Evolutionary conservation across 2,888 invertebrate genomes (phyloP).

Genomic region (Megamerina dolium): DNA sequence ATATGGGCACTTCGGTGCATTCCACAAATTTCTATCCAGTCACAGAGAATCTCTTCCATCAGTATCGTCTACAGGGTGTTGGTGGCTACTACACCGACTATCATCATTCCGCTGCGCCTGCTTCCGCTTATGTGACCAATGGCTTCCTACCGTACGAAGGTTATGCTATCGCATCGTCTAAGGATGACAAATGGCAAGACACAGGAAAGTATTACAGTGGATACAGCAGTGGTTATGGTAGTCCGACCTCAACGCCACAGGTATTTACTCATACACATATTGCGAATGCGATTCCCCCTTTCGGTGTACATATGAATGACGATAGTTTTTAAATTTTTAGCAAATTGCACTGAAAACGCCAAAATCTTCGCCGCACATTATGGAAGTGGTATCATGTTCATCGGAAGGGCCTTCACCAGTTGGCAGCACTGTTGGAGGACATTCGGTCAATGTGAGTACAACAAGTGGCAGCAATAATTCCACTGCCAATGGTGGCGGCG

Average conservation of each 20-base stretch:
- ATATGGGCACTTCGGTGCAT: slow-evolving; percentile 53
- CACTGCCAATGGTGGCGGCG: slow-evolving; percentile 25
- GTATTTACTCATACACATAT: slow-evolving; percentile 23
- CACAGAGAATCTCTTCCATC: slow-evolving; percentile 82
- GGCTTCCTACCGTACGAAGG: slow-evolving; percentile 66
- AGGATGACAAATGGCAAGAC: slow-evolving; percentile 51
- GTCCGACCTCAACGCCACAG: slow-evolving; percentile 48
- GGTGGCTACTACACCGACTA: slow-evolving; percentile 74
- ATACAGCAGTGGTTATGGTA: slow-evolving; percentile 48
- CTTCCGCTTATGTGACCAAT: slow-evolving; percentile 65
- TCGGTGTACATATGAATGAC: slow-evolving; percentile 1
- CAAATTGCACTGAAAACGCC: slow-evolving; percentile 48
- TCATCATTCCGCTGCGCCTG: slow-evolving; percentile 57
- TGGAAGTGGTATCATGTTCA: slow-evolving; percentile 50
- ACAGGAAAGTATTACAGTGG: slow-evolving; percentile 53
- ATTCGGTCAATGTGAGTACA: slow-evolving; percentile 9
- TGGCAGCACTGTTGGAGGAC: slow-evolving; percentile 19
- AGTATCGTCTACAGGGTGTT: slow-evolving; percentile 76
- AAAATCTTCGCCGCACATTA: slow-evolving; percentile 49
- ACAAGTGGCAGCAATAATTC: slow-evolving; percentile 28
- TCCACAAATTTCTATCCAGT: slow-evolving; percentile 69
- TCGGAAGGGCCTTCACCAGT: slow-evolving; percentile 49
- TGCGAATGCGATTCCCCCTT: slow-evolving; percentile 6
- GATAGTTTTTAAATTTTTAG: slow-evolving; percentile 21
- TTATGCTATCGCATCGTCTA: slow-evolving; percentile 53